Evolutionary conservation across 2,888 invertebrate species (phyloP).

Genomic region (Emmelina monodactyla): DNA sequence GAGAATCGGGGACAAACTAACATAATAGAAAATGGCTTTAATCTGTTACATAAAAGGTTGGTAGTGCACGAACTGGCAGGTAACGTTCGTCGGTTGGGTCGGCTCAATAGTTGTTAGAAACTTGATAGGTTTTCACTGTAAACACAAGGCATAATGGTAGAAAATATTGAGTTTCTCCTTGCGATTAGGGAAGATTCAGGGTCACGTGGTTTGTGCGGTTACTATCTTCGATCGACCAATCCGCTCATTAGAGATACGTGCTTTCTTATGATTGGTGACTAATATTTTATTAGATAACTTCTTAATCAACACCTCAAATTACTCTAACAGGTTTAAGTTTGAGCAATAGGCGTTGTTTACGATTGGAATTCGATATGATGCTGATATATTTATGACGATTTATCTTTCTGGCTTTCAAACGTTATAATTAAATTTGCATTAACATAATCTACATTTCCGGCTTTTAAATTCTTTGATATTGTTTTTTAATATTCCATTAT

Average conservation of each 20-base stretch:
- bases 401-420: not conserved
- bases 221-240: too few species aligned
- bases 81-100: conserved; percentile 25
- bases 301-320: too few species aligned
- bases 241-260: too few species aligned
- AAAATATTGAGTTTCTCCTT: conserved; percentile 43
- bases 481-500: not conserved
- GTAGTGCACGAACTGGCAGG: conserved; percentile 22
- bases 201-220: too few species aligned
- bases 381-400: not conserved
- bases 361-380: not conserved
- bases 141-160: conserved; percentile 35
- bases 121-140: conserved; percentile 52
- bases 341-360: too few species aligned
- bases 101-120: conserved; percentile 43
- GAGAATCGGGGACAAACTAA: conserved; percentile 40
- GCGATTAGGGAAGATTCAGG: conserved; percentile 25
- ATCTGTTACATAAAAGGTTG: conserved; percentile 29
- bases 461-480: not conserved
- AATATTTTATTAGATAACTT: too few species aligned
- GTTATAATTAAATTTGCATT: conserved; percentile 1
- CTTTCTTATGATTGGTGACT: too few species aligned
- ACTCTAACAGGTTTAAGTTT: too few species aligned
- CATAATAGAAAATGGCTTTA: conserved; percentile 46
- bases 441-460: not conserved